Conservation (phyloP, 2,888 invertebrate genomes). For the Chalcosyrphus nemorum region DNA sequence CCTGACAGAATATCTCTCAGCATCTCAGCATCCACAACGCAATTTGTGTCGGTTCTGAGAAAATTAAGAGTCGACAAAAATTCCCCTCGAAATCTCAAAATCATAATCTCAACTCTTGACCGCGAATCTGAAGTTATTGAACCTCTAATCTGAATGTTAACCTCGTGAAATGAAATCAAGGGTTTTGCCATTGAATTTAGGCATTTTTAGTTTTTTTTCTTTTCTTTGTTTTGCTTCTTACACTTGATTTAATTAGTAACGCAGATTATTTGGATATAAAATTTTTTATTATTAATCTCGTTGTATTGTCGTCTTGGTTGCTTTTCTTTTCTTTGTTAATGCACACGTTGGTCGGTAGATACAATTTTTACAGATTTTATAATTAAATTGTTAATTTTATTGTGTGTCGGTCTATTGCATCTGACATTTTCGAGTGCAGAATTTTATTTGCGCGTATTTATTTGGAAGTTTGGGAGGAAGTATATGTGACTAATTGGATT, state of each 20-base stretch:
- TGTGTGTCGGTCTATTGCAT: conserved; percentile 10
- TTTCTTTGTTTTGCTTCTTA: not conserved
- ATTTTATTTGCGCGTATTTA: not conserved
- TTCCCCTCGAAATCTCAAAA: not conserved
- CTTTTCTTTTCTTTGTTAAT: conserved; percentile 36
- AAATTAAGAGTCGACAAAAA: not conserved
- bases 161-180: conserved; percentile 39
- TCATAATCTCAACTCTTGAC: conserved; percentile 23
- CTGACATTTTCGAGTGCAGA: conserved; percentile 21
- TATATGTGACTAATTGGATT: not conserved
- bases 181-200: conserved; percentile 12
- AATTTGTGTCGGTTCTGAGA: not conserved
- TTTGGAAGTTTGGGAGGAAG: conserved; percentile 4
- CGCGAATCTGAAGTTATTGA: conserved; percentile 43
- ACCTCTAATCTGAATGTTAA: conserved; percentile 47
- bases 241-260: conserved; percentile 44
- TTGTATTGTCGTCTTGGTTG: not conserved
- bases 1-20: conserved; percentile 38
- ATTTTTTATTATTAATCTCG: conserved; percentile 4
- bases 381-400: conserved; percentile 15
- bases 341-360: too few species aligned
- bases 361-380: too few species aligned
- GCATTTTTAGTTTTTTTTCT: not conserved
- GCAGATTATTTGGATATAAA: conserved; percentile 24
- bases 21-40: not conserved